Percentiles rank a stretch among this genome's conserved stretches.
Conservation (phyloP, 2,797 vertebrate species). For the Argyrosomus regius region DNA sequence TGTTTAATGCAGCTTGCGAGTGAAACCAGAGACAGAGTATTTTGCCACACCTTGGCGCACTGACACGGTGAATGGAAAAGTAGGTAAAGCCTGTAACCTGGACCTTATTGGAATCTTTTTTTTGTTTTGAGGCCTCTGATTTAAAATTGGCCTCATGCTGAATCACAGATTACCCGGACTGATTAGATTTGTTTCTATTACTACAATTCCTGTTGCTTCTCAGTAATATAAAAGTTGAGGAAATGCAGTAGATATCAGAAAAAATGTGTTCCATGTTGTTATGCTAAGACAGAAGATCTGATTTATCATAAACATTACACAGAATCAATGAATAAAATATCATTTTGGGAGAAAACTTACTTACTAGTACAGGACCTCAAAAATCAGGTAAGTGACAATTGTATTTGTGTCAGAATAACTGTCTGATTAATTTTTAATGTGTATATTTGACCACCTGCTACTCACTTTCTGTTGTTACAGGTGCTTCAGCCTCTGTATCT, state of each 20-base stretch:
- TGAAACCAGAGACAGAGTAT: background rate
- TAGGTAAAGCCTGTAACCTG: background rate
- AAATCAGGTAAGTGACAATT: background rate
- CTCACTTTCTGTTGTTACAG: constrained; percentile 14
- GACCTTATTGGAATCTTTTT: too few species aligned
- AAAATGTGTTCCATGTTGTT: background rate
- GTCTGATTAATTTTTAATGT: background rate
- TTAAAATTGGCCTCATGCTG: background rate
- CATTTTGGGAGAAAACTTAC: background rate
- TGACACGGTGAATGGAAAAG: background rate
- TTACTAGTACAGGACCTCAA: background rate
- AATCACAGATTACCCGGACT: background rate
- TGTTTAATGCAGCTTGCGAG: background rate
- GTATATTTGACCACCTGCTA: constrained; percentile 30
- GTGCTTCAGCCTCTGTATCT: constrained; percentile 3
- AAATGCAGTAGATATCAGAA: background rate
- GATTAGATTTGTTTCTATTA: background rate
- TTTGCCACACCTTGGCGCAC: background rate
- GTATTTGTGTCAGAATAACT: background rate
- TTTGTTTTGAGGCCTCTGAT: background rate
- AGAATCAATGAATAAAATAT: background rate
- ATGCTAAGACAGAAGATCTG: background rate
- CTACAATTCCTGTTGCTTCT: background rate
- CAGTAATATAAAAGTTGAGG: background rate
- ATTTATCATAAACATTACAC: background rate